These are phyloP conservation scores for Acyrthosiphon pisum DNA, from an alignment of 1,140 invertebrate genomes.

Conservation along the genomic window DNA sequence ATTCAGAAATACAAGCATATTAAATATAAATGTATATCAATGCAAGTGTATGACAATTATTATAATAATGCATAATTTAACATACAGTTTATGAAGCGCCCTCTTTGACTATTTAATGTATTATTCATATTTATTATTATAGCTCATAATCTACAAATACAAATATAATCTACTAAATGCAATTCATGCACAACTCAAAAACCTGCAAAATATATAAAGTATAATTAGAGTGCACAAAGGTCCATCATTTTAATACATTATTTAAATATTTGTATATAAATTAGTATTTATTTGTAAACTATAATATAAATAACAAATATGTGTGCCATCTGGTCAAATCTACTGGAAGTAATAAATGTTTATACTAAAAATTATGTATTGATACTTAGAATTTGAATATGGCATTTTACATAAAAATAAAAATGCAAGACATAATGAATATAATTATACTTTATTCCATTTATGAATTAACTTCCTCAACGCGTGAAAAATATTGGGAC, in stretches of 20 bases:
- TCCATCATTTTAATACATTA: background rate
- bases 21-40: background rate
- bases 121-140: background rate
- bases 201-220: background rate
- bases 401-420: background rate
- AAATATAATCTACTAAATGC: slow-evolving; percentile 20
- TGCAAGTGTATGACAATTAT: background rate
- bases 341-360: background rate
- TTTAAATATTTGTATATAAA: background rate
- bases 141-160: background rate
- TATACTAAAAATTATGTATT: background rate
- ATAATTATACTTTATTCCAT: background rate
- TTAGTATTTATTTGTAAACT: background rate
- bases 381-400: background rate
- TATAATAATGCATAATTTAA: background rate
- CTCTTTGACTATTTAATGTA: background rate
- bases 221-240: background rate
- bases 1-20: background rate
- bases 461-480: background rate
- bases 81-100: background rate
- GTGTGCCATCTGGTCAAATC: background rate
- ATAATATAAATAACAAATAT: background rate
- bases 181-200: slow-evolving; percentile 42
- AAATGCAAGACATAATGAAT: background rate
- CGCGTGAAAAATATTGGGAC: background rate